Evolutionary conservation across 2,113 vertebrate genomes (phyloP).

Genomic region (Pomatostomus ruficeps): DNA sequence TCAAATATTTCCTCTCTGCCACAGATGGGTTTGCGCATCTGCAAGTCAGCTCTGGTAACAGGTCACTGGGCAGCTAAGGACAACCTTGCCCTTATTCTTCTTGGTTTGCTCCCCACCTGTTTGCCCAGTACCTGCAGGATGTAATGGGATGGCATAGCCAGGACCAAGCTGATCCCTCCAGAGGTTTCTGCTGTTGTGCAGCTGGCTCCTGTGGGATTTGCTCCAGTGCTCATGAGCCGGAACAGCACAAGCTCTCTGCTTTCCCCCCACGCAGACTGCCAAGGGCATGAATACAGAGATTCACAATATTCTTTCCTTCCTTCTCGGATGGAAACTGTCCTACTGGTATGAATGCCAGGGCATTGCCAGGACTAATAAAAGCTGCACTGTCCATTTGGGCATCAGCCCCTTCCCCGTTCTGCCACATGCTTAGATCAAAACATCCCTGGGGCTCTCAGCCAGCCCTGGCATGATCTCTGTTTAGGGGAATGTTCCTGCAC

Average conservation of each 20-base stretch:
- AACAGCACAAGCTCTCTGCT: background rate
- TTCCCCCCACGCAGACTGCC: background rate
- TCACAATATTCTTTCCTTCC: conserved; percentile 17
- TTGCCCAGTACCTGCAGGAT: background rate
- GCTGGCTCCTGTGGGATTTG: background rate
- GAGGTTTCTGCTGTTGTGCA: background rate
- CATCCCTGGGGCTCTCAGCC: background rate
- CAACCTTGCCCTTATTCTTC: background rate
- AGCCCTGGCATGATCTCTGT: background rate
- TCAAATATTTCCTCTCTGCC: conserved; percentile 31
- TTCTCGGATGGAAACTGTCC: background rate
- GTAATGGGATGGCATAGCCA: background rate
- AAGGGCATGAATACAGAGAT: conserved; percentile 13
- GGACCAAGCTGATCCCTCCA: background rate
- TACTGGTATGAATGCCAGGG: no score
- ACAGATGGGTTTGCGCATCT: background rate
- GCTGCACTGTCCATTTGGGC: background rate
- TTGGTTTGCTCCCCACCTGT: background rate
- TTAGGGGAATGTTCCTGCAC: background rate
- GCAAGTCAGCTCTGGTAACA: background rate
- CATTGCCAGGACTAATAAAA: conserved; percentile 31
- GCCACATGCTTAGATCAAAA: background rate
- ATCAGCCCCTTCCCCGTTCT: background rate
- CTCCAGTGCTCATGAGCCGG: background rate
- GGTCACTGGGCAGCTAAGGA: background rate